A percentile compares a stretch with the other conserved stretches of the same genome.
Conservation (phyloP, 2,113 vertebrate species). For the Stigmatopora argus region DNA sequence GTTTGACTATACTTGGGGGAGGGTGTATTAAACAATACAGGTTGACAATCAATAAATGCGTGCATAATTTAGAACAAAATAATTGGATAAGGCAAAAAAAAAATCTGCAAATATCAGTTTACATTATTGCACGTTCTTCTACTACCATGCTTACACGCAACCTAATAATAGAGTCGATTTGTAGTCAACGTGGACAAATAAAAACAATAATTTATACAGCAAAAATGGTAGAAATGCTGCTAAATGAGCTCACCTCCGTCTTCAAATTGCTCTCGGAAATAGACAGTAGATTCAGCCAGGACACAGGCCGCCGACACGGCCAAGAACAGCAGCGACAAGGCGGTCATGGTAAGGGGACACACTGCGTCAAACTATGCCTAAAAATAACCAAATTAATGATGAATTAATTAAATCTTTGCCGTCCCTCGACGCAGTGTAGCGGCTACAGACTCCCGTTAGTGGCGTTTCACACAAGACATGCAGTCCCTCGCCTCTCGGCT, state of each 20-base stretch:
- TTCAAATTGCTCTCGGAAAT: constrained; percentile 79
- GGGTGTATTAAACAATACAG: not conserved
- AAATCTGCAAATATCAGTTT: not conserved
- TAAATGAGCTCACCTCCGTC: constrained; percentile 72
- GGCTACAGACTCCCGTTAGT: constrained; percentile 23
- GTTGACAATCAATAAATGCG: constrained; percentile 16
- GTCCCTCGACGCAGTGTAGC: not conserved
- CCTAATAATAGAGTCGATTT: not conserved
- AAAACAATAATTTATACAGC: not conserved
- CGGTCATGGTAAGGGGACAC: constrained; percentile 47
- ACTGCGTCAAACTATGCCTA: not conserved
- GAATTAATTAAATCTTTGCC: not conserved
- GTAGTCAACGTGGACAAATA: not conserved
- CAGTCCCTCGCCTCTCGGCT: constrained; percentile 61
- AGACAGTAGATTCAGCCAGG: constrained; percentile 64
- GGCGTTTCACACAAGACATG: constrained; percentile 10
- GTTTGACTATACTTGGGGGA: constrained; percentile 16
- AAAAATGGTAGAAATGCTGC: not conserved
- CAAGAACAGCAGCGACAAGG: constrained; percentile 63
- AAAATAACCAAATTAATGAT: not conserved
- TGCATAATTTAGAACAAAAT: not conserved
- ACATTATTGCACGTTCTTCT: not conserved
- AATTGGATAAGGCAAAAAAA: not conserved
- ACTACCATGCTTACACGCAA: not conserved
- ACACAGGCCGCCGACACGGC: constrained; percentile 50